Percentiles rank a stretch among this genome's conserved stretches.
phyloP scores from a whole-genome alignment of 1,140 invertebrate species.

The Drosophila pseudoananassae region DNA sequence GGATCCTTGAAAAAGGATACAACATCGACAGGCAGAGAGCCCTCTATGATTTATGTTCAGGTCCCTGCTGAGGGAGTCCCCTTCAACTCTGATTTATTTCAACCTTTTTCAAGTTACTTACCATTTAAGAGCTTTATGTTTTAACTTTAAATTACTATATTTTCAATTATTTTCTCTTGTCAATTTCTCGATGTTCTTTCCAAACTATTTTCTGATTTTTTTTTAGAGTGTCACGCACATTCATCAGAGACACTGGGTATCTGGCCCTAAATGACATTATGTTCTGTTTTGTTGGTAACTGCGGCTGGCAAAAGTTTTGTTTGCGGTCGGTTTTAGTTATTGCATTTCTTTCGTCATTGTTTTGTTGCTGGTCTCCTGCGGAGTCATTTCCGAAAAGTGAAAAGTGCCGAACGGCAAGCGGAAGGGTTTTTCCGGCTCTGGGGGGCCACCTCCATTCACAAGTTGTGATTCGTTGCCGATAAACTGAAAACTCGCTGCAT shows the following conservation, averaged over 20 bases:
- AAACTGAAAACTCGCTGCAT: slow-evolving; percentile 32
- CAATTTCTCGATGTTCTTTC: no score
- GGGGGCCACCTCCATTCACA: background rate
- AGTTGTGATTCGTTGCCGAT: slow-evolving; percentile 11
- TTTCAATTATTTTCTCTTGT: background rate
- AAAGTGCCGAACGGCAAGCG: background rate
- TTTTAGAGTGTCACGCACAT: slow-evolving; percentile 12
- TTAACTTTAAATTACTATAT: background rate
- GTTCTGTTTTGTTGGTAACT: slow-evolving; percentile 10
- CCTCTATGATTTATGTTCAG: background rate
- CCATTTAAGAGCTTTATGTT: background rate
- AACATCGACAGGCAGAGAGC: background rate
- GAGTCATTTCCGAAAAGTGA: slow-evolving; percentile 10
- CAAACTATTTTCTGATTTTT: background rate
- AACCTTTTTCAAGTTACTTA: background rate
- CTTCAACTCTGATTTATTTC: background rate
- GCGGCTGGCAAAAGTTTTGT: slow-evolving; percentile 45
- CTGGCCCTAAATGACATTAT: slow-evolving; percentile 2
- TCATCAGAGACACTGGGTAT: slow-evolving; percentile 4
- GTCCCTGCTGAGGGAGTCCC: no score
- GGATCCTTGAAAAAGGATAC: background rate
- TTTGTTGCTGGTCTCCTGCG: slow-evolving; percentile 9
- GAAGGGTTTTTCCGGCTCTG: background rate
- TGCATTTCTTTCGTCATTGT: slow-evolving; percentile 48
- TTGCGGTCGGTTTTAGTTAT: slow-evolving; percentile 63